A percentile compares a stretch with the other conserved stretches of the same genome.
Conservation (phyloP, 2,113 vertebrate genomes). For the Neogale vison region DNA sequence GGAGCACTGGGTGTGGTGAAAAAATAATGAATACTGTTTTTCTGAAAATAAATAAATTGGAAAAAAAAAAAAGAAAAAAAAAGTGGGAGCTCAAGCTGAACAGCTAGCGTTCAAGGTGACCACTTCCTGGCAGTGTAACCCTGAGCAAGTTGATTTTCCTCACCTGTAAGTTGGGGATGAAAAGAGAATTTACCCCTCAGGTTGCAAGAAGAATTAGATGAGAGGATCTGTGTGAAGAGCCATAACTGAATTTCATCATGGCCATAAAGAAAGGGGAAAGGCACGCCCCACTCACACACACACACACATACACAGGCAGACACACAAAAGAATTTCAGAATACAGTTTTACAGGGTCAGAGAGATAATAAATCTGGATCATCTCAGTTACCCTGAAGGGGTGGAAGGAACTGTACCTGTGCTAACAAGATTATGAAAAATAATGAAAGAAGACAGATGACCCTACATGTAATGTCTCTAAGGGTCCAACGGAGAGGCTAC, state of each 20-base stretch:
- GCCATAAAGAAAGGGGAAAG: conserved; percentile 8
- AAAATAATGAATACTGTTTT: too few species aligned
- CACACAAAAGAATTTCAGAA: neutral
- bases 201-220: neutral
- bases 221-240: neutral
- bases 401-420: neutral
- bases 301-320: neutral
- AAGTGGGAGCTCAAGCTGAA: neutral
- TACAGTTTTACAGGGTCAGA: neutral
- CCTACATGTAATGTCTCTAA: neutral
- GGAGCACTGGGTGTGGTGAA: too few species aligned
- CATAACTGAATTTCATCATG: neutral
- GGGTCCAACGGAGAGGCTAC: neutral
- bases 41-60: too few species aligned
- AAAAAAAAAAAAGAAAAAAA: too few species aligned
- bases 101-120: neutral
- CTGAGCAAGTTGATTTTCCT: neutral
- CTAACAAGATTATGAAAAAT: neutral
- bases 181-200: neutral
- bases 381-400: neutral
- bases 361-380: neutral
- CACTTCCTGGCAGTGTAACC: neutral
- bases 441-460: neutral
- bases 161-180: neutral
- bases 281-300: neutral